Conservation (phyloP, 2,113 vertebrate species). For the Colaptes auratus region DNA sequence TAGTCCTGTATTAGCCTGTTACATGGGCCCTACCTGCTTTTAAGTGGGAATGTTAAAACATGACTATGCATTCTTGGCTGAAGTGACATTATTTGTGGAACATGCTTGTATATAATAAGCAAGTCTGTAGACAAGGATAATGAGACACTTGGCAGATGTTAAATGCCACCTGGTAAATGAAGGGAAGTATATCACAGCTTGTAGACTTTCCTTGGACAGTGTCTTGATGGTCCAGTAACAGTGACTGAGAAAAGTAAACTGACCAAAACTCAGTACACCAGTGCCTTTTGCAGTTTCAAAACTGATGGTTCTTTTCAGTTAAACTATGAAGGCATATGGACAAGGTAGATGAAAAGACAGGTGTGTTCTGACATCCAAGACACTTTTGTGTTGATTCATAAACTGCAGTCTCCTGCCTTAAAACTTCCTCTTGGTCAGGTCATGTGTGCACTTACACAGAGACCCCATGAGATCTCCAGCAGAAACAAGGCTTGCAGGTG, state of each 20-base stretch:
- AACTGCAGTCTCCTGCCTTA: neutral
- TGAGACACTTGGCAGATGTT: neutral
- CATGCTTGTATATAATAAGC: neutral
- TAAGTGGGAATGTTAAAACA: neutral
- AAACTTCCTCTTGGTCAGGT: neutral
- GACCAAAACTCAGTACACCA: neutral
- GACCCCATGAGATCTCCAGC: neutral
- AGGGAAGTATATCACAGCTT: neutral
- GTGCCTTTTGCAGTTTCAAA: neutral
- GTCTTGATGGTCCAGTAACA: neutral
- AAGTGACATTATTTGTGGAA: neutral
- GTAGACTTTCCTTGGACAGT: neutral
- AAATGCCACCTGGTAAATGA: neutral
- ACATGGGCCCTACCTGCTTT: neutral
- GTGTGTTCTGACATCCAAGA: neutral
- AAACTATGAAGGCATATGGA: fast-evolving
- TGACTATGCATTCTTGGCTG: neutral
- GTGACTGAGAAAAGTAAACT: neutral
- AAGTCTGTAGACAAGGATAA: neutral
- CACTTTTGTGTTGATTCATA: neutral
- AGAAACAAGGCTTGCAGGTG: neutral
- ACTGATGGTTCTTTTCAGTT: neutral
- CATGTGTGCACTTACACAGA: too few relatives aligned
- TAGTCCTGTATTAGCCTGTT: neutral
- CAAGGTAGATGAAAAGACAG: fast-evolving